Base-by-base conservation (phyloP, 2,113 vertebrate species). In the Tympanuchus pallidicinctus region DNA sequence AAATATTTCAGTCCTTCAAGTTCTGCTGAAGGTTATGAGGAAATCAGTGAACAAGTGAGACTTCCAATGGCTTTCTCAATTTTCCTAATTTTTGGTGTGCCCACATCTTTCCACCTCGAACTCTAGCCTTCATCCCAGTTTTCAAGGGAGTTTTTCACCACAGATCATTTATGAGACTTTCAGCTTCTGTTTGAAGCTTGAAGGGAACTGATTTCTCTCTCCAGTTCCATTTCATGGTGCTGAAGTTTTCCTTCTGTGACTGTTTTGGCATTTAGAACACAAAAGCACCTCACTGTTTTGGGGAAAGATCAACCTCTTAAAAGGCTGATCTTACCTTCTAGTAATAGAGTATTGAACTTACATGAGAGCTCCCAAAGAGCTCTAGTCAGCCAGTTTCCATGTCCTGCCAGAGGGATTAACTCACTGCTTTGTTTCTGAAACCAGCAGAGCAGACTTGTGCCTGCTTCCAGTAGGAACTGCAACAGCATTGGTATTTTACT, bases 381-480 rank as follows among this genome's bases (percentile, higher is more conserved):
- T 34, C 69, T 56, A 64, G 61, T 50, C 86, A 95, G 72, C 61
- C 25, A 86, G 34, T 75, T 92, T 86, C 60, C 52, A 78, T 57
- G 61, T 67, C 28, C 34, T 87, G 52, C 77, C 65, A 75, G 84
- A 82, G 84, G 74, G 56, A 71, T 34, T 78, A 78, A 60, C 42
- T 90, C 67, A 21, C 61, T 89, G 2, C 61, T 86, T 24, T 2
- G 0, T 56, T 88, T 84, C 77, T 84, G 73, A 88, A 43, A 14
- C 14, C 52, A 78, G 70, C 32, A 60, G 74, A 82, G 69, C 56
- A 88, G 42, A 12, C 50, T 83, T 72, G 8, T 84, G 83, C 70
- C 83, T 42, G 12, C 38, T 57, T 81, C 74, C 54, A 61, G 43
- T 1, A 5, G 36, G 32, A 32, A 43, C 63, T 66, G 64, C 60